These are phyloP conservation scores for Furnarius figulus DNA, from an alignment of 2,113 vertebrate species.

Conservation along the genomic window DNA sequence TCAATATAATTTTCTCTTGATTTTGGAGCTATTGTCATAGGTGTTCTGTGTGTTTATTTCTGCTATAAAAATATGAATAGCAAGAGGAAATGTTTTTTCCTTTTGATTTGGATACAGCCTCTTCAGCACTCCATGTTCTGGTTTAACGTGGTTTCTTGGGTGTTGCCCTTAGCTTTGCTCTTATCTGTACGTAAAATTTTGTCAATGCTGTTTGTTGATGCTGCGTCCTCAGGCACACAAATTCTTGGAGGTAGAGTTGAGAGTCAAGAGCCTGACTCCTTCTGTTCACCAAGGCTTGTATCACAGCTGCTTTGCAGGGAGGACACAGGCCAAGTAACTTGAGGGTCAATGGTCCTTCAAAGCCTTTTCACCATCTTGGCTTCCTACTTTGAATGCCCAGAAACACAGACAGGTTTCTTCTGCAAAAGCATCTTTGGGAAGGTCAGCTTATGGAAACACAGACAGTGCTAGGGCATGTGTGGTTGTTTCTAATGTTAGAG, in stretches of 20 bases:
- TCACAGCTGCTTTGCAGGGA: background rate
- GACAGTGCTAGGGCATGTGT: background rate
- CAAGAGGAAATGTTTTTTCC: background rate
- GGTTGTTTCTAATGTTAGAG: background rate
- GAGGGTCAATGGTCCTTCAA: background rate
- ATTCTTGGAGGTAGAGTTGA: background rate
- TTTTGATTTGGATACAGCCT: background rate
- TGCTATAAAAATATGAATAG: background rate
- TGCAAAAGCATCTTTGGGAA: background rate
- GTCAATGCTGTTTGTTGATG: background rate
- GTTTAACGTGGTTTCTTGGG: background rate
- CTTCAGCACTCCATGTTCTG: background rate
- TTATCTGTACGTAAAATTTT: background rate
- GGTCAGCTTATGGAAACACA: rapidly evolving
- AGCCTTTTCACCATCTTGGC: background rate
- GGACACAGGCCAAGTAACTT: background rate
- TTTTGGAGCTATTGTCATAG: background rate
- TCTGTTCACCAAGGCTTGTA: background rate
- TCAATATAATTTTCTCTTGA: background rate
- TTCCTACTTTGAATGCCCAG: background rate
- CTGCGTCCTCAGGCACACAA: background rate
- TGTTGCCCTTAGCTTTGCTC: background rate
- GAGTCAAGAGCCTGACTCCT: background rate
- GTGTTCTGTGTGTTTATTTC: background rate
- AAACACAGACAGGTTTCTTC: background rate